Base-by-base conservation (phyloP, 2,113 vertebrate species). In the Arvicanthis niloticus region DNA sequence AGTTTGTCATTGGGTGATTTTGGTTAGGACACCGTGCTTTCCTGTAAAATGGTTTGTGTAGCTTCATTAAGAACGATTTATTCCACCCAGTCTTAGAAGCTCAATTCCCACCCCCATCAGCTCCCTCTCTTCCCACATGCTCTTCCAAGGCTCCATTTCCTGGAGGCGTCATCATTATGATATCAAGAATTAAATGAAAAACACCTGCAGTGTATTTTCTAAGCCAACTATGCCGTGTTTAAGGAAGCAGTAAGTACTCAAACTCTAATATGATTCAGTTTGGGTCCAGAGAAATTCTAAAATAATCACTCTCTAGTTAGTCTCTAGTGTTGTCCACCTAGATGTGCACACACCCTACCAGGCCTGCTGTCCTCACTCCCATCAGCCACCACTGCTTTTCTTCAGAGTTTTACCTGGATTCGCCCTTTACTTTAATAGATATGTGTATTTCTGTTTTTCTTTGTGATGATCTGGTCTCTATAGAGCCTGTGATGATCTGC, bases 341-440 rank as follows among this genome's bases (percentile, higher is more conserved):
- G 31, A 58, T 10, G 10, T 3, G 10, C 8, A 34, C 10, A 42
- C 5, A 11, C 26, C 26, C 67, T 62, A 1, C 2, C 48, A 22
- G 56, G 31, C 10, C 67, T 0, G 1, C 7, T 4, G 48, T 45
- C 17, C 16, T 10, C 8, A 0, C 17, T 56, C 48, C n/a, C 1
- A 8, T 8, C 10, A 34, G 51, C 26, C n/a, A 56, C 29, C 1
- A 7, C 26, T 31, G 51, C 34, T 19, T 19, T 19, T 26, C 51
- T 13, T 37, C 1, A 21, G 40, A 0, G 7, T 2, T 4, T 31
- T 2, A 1, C 21, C 37, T 5, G 2, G 22, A 53, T 4, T 2
- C 4, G 0, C 15, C 72, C 31, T 2, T 3, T 13, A 12, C 1
- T 26, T 15, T 24, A 17, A 31, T 1, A 24, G 31, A 11, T 24